Evolutionary conservation across 2,113 vertebrate species (phyloP), one percentile per base, ranked within the genome.

Genomic region (Eidolon helvum): DNA sequence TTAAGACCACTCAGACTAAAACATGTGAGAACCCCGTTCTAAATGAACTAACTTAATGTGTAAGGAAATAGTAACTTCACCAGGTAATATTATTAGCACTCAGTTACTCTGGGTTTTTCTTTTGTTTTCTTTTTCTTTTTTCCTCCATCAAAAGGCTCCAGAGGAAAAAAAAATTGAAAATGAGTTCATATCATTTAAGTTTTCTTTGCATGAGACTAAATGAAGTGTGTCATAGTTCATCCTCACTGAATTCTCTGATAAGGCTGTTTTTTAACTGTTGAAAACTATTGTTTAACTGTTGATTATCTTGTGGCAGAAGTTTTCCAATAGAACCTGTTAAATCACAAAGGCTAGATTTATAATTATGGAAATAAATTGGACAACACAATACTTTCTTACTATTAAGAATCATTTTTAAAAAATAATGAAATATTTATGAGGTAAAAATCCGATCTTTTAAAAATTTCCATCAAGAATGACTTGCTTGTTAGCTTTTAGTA

Each of bases 211-310:
- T 87, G 75, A 50, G 45, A 53, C 43, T 90, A 87, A 94, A 59
- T 96, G 82, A 95, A 79, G 43, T 87, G 30, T 94, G 45, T 84
- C 16, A 38, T 82, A 89, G 48, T 79, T 79, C 66, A 48, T 16
- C 40, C 24, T 95, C 68, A 83, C 22, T 66, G 90, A 94, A 33
- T 87, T 95, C 87, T 90, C 96, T 96, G 84, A 82, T 94, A 69
- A 87, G 33, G 24, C 66, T 92, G n/a, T 96, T 91, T 96, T 85
- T 92, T 87, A 93, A 74, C 35, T 96, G 84, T 66, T 75, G 82
- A 96, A 96, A 95, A 61, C 61, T 83, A 65, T 91, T 91, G 40
- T 35, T 93, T 96, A 91, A 78, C 57, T 86, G 55, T 61, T 93
- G 48, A 91, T 93, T 96, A 89, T 91, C 43, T 93, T 86, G 65